Percentiles rank a stretch among this genome's conserved stretches.
These are phyloP conservation scores for Drosophila borborema DNA, from an alignment of 2,888 invertebrate genomes.

Conservation along the genomic window DNA sequence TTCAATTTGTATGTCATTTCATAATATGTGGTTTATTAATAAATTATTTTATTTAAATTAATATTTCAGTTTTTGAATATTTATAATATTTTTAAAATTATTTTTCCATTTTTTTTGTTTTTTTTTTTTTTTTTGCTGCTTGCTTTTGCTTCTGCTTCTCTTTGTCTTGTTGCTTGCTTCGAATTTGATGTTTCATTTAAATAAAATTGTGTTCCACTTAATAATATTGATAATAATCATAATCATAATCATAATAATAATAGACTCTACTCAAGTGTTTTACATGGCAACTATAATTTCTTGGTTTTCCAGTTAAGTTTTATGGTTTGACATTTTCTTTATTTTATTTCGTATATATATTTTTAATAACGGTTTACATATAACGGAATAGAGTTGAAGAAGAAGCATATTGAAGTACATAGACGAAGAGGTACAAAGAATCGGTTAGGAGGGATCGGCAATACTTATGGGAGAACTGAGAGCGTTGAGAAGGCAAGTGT, in stretches of 20 bases:
- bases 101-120: background rate
- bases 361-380: constrained; percentile 8
- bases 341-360: constrained; percentile 8
- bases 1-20: constrained; percentile 66
- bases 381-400: constrained; percentile 42
- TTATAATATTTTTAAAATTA: constrained; percentile 68
- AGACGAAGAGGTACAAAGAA: constrained; percentile 31
- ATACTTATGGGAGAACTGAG: constrained; percentile 40
- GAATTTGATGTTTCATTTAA: constrained; percentile 52
- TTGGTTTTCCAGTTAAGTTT: constrained; percentile 15
- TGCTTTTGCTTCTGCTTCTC: constrained; percentile 15
- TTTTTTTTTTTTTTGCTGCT: constrained; percentile 8
- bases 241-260: constrained; percentile 64
- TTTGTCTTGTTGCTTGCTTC: constrained; percentile 30
- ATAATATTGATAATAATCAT: constrained; percentile 67
- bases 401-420: constrained; percentile 17
- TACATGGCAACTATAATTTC: constrained; percentile 77
- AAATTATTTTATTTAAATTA: constrained; percentile 80
- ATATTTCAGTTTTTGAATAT: constrained; percentile 77
- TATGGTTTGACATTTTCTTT: constrained; percentile 4
- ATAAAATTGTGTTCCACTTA: constrained; percentile 69
- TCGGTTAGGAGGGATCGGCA: constrained; percentile 45
- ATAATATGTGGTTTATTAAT: constrained; percentile 80
- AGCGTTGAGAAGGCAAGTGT: constrained; percentile 37
- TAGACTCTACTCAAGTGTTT: constrained; percentile 77